phyloP scores from a whole-genome alignment of 2,888 invertebrate genomes.

The Nipponacmea schrenckii region DNA sequence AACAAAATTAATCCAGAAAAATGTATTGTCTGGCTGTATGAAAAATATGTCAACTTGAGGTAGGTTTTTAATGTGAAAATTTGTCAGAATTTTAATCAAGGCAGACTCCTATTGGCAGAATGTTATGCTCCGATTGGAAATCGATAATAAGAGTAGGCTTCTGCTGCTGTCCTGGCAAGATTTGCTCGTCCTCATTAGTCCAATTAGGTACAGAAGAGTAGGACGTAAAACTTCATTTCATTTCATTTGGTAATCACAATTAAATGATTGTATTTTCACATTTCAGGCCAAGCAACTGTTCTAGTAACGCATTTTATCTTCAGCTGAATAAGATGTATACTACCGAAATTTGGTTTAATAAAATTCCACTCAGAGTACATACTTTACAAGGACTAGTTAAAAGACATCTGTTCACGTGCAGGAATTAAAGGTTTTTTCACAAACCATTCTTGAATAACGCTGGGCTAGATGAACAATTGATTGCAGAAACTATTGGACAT shows the following conservation, averaged over 20 bases:
- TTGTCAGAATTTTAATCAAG: background rate
- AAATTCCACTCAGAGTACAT: background rate
- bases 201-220: too few relatives aligned
- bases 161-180: background rate
- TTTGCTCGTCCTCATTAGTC: background rate
- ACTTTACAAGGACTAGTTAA: background rate
- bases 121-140: background rate
- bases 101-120: background rate
- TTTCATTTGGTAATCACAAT: background rate
- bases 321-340: background rate
- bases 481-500: too few relatives aligned
- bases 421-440: background rate
- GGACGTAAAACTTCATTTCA: background rate
- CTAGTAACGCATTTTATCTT: slow-evolving; percentile 8
- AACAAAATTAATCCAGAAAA: slow-evolving; percentile 8
- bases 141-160: background rate
- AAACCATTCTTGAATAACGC: background rate
- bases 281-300: background rate
- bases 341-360: background rate
- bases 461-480: too few relatives aligned
- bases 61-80: background rate
- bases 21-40: slow-evolving; percentile 9
- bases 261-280: background rate
- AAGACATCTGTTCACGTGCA: too few relatives aligned
- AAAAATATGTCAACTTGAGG: slow-evolving; percentile 6